A percentile compares a stretch with the other conserved stretches of the same genome.
Evolutionary conservation across 2,888 invertebrate species (phyloP).

Genomic region (Tenthredo amoena): DNA sequence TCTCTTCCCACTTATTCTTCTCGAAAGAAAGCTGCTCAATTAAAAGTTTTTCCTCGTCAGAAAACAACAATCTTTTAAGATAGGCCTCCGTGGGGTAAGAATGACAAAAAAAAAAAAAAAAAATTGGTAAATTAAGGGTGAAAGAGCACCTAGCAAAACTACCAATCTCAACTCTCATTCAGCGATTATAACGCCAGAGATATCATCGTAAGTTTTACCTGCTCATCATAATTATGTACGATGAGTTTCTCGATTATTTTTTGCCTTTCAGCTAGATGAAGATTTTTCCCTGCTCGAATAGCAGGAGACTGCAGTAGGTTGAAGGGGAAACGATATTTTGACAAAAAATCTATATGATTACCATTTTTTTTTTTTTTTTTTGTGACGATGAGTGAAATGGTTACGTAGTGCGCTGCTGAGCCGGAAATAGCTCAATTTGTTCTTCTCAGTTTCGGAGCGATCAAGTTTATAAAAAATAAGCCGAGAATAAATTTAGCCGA

Average conservation of each 20-base stretch:
- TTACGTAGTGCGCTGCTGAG: background rate
- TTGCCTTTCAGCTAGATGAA: background rate
- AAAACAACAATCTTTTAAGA: conserved; percentile 67
- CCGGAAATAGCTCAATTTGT: background rate
- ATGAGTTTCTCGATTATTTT: background rate
- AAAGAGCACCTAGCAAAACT: conserved; percentile 59
- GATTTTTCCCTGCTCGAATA: background rate
- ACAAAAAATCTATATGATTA: background rate
- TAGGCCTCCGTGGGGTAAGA: conserved; percentile 30
- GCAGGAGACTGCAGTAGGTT: background rate
- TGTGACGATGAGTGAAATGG: background rate
- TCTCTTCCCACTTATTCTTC: conserved; percentile 59
- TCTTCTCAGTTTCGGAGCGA: conserved; percentile 25
- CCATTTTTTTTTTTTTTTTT: background rate
- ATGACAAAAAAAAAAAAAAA: conserved; percentile 18
- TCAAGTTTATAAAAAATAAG: conserved; percentile 8
- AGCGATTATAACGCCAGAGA: background rate
- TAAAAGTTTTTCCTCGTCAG: conserved; percentile 70
- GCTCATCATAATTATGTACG: background rate
- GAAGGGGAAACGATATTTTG: background rate
- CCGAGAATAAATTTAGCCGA: conserved; percentile 30
- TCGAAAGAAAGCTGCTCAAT: conserved; percentile 63
- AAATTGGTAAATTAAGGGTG: conserved; percentile 25
- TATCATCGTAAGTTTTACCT: background rate
- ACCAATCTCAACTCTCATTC: background rate